Conservation (phyloP, 2,797 vertebrate species). For the Leucoraja ocellata region DNA sequence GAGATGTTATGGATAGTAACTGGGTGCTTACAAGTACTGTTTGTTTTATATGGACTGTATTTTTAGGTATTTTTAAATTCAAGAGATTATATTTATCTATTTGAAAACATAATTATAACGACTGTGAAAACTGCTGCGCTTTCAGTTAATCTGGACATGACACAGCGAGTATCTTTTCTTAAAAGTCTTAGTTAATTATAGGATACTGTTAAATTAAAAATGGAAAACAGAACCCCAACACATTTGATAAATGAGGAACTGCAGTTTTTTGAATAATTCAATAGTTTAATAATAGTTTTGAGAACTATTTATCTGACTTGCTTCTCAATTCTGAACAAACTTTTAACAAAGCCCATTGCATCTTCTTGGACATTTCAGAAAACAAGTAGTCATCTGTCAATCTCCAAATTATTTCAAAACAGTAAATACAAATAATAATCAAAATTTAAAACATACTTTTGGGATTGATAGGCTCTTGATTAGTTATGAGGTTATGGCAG, state of each 20-base stretch:
- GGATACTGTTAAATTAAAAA: constrained; percentile 11
- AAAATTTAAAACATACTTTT: neutral
- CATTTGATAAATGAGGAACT: neutral
- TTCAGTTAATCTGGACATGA: constrained; percentile 28
- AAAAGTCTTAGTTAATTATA: constrained; percentile 12
- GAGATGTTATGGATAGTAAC: neutral
- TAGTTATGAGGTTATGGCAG: too few species aligned
- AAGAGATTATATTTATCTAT: neutral
- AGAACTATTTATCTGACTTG: neutral
- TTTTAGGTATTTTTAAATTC: constrained; percentile 32
- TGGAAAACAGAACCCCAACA: constrained; percentile 8
- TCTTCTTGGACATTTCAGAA: neutral
- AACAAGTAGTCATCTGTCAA: neutral
- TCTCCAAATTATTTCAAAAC: neutral
- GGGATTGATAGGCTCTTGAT: too few species aligned
- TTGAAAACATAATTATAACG: constrained; percentile 28
- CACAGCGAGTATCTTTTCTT: neutral
- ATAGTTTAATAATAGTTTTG: neutral
- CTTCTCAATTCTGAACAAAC: neutral
- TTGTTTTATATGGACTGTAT: neutral
- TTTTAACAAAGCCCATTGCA: neutral
- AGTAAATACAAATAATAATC: neutral
- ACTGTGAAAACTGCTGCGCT: neutral
- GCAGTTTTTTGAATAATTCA: neutral
- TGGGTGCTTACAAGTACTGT: neutral